Conservation (phyloP, 2,797 vertebrate genomes). For the Diceros bicornis region DNA sequence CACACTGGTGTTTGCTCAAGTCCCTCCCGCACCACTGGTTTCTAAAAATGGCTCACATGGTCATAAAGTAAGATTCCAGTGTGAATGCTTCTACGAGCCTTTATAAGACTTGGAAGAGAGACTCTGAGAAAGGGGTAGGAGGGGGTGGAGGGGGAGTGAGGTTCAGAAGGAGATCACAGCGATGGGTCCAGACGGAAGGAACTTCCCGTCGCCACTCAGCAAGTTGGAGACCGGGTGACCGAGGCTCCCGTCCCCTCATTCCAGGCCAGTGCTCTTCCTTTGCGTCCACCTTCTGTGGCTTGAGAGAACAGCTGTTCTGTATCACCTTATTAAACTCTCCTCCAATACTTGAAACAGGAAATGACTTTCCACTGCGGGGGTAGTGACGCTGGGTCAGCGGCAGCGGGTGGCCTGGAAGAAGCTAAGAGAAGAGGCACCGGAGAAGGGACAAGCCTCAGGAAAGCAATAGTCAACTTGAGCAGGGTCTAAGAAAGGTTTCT, state of each 20-base stretch:
- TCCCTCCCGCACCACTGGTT: not conserved
- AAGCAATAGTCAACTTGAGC: slow-evolving; percentile 67
- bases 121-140: not conserved
- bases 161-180: not conserved
- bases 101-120: not conserved
- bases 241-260: not conserved
- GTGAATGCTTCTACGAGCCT: not conserved
- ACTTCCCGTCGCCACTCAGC: not conserved
- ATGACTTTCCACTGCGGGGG: slow-evolving; percentile 66
- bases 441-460: slow-evolving; percentile 70
- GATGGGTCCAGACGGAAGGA: not conserved
- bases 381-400: slow-evolving; percentile 64
- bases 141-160: not conserved
- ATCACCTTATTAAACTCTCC: slow-evolving; percentile 72
- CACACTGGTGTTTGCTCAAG: not conserved
- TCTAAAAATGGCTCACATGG: not conserved
- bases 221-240: not conserved
- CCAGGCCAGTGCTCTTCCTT: not conserved
- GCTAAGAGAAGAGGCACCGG: slow-evolving; percentile 65
- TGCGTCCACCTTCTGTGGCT: slow-evolving; percentile 45
- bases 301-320: slow-evolving; percentile 80
- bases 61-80: not conserved
- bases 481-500: slow-evolving; percentile 63
- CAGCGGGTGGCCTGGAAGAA: slow-evolving; percentile 82
- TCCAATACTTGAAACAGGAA: slow-evolving; percentile 74